These are phyloP conservation scores for Gymnodraco acuticeps DNA, from an alignment of 2,797 vertebrate species.

Conservation along the genomic window DNA sequence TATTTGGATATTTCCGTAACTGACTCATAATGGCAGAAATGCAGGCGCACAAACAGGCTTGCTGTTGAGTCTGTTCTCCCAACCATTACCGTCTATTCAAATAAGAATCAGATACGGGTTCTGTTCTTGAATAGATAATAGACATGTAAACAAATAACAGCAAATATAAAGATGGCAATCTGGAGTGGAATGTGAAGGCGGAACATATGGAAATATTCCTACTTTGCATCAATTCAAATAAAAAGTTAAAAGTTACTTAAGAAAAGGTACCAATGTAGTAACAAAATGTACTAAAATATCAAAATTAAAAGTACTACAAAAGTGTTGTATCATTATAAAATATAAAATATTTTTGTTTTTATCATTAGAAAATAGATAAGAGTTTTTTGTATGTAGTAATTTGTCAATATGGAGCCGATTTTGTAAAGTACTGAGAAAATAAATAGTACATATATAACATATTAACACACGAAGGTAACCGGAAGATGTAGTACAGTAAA, in stretches of 20 bases:
- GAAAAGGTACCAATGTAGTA: too few species aligned
- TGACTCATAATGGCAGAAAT: conserved; percentile 22
- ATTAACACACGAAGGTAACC: too few species aligned
- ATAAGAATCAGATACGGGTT: conserved; percentile 31
- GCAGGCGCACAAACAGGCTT: conserved; percentile 7
- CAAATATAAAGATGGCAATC: conserved; percentile 22
- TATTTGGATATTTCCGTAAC: conserved; percentile 17
- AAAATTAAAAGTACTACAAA: too few species aligned
- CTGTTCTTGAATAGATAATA: conserved; percentile 5
- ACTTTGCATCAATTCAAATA: conserved; percentile 21
- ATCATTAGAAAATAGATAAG: too few species aligned
- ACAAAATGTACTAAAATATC: too few species aligned
- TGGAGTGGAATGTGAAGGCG: not conserved
- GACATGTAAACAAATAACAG: conserved; percentile 37
- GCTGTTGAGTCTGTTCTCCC: not conserved
- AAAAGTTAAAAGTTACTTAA: not conserved
- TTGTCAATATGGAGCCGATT: too few species aligned
- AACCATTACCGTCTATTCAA: conserved; percentile 36
- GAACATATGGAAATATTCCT: conserved; percentile 2
- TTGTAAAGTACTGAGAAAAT: too few species aligned
- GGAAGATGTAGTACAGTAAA: too few species aligned
- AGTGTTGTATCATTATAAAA: too few species aligned
- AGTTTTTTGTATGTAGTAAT: too few species aligned
- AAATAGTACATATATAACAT: too few species aligned
- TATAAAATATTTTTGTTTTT: too few species aligned